Percentiles rank a stretch among this genome's conserved stretches.
These are phyloP conservation scores for Motacilla tschutschensis DNA, from an alignment of 2,113 vertebrate species.

Conservation along the genomic window DNA sequence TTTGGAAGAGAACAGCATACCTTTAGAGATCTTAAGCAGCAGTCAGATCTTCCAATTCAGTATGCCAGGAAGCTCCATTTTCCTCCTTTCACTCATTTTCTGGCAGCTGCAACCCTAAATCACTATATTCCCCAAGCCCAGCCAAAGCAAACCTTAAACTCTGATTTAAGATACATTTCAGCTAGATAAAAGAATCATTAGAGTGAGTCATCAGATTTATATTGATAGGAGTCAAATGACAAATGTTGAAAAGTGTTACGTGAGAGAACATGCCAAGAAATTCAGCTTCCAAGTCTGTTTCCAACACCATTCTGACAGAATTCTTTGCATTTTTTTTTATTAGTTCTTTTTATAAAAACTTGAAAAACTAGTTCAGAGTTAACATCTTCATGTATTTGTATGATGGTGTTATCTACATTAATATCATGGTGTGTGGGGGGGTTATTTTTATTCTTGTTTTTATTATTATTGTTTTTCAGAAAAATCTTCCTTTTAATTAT, in stretches of 20 bases:
- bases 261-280: background rate
- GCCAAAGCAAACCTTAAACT: background rate
- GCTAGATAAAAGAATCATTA: background rate
- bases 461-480: background rate
- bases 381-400: background rate
- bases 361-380: background rate
- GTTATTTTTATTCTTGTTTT: background rate
- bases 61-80: background rate
- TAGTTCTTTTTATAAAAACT: background rate
- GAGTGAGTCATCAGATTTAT: background rate
- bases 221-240: background rate
- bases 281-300: background rate
- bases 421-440: fast-evolving
- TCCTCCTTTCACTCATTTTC: background rate
- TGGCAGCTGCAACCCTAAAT: background rate
- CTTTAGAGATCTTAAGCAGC: background rate
- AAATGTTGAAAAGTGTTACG: background rate
- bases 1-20: background rate
- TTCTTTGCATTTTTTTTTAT: background rate
- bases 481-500: background rate
- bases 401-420: background rate
- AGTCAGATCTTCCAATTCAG: background rate
- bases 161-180: background rate
- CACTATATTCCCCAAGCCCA: background rate
- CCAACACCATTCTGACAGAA: background rate